Base-by-base conservation (phyloP, 2,888 invertebrate genomes). In the Xestoiulus laeticollis region DNA sequence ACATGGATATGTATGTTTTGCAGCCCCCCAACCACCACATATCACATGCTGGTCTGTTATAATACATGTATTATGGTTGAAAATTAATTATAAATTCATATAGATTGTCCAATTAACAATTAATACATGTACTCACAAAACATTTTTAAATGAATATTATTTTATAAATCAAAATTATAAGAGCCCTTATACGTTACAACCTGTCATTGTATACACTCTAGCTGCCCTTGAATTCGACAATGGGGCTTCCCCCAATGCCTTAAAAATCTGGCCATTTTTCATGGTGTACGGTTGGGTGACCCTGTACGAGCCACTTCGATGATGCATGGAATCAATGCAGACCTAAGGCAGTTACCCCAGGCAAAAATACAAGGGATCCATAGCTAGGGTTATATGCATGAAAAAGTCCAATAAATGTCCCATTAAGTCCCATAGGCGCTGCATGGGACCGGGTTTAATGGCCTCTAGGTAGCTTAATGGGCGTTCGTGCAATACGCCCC, bases 331-430 rank as follows among this genome's bases (percentile, higher is more conserved):
- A 14, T 82, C 8, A 14, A 12, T 82, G 82, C 10, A 32, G 82
- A 82, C 19, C 19, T 19, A 26, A 30, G 82, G 22, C 82, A 82
- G 26, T 82, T 82, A 30, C 48, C 48, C 48, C 10, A 16, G 48
- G 48, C 48, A 48, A 2, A 48, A 48, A 48, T 48, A 48, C 12
- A 38, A 2, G 68, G 68, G 68, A 26, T 68, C 26, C 26, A n/a
- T 26, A n/a, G 12, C 14, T 82, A 14, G 82, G 82, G 26, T 82
- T 82, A 32, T 82, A 82, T 82, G 82, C 82, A 82, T 82, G 82
- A 82, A 82, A 82, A 82, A 82, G 32, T n/a, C 30, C 32, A 82
- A 82, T 82, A 82, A 82, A 82, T 82, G 82, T 82, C 26, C 82
- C 82, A 82, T 82, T 82, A 82, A 82, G 82, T 2, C 48, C 38